A percentile compares a stretch with the other conserved stretches of the same genome.
These are phyloP conservation scores for Gryllus bimaculatus DNA, from an alignment of 1,140 invertebrate species.

Conservation along the genomic window DNA sequence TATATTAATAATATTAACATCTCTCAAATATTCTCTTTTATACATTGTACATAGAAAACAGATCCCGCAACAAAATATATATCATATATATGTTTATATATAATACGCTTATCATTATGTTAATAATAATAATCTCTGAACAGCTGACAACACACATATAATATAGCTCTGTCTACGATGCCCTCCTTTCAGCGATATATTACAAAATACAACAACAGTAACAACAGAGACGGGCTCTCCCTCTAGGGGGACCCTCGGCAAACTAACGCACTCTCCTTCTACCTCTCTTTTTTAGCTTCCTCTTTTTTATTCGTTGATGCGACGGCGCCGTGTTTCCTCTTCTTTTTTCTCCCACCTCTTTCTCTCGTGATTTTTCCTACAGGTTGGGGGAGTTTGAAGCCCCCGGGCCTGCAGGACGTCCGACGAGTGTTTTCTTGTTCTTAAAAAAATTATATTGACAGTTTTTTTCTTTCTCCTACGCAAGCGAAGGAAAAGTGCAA, in stretches of 20 bases:
- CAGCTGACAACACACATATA: background rate
- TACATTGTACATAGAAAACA: background rate
- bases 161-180: conserved; percentile 4
- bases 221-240: background rate
- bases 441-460: too few relatives aligned
- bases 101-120: background rate
- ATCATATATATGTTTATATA: background rate
- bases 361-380: too few relatives aligned
- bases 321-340: background rate
- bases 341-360: background rate
- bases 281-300: too few relatives aligned
- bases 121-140: background rate
- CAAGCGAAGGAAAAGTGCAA: too few relatives aligned
- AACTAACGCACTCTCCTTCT: background rate
- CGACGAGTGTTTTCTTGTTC: too few relatives aligned
- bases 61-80: conserved; percentile 1
- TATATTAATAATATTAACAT: conserved; percentile 4
- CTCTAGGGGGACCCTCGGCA: too few relatives aligned
- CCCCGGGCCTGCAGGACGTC: too few relatives aligned
- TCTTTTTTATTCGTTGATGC: background rate
- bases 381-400: too few relatives aligned
- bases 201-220: conserved; percentile 5
- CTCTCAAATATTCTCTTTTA: conserved; percentile 5
- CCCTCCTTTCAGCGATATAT: background rate
- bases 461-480: too few relatives aligned